Conservation (phyloP, 1,140 invertebrate species). For the Hyles vespertilio region DNA sequence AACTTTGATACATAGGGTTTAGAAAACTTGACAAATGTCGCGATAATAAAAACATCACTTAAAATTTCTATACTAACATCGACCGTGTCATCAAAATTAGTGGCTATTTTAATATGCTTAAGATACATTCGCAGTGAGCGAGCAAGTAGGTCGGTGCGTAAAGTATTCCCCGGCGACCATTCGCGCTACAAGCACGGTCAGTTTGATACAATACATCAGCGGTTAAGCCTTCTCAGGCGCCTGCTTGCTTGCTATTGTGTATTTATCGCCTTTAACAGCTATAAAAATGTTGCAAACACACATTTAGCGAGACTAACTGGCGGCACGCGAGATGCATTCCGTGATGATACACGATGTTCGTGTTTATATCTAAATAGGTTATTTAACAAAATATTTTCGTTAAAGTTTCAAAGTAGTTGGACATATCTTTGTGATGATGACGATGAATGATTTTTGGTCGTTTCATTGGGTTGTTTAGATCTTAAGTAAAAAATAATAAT, state of each 20-base stretch:
- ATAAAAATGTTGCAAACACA: conserved; percentile 40
- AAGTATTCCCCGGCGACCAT: conserved; percentile 12
- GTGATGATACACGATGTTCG: conserved; percentile 14
- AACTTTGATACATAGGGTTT: too few relatives aligned
- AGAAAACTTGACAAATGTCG: too few relatives aligned
- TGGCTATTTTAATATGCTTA: neutral
- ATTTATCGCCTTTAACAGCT: conserved; percentile 35
- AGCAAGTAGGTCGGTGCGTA: neutral
- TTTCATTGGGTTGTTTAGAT: too few relatives aligned
- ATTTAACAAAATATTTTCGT: too few relatives aligned
- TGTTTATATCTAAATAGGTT: too few relatives aligned
- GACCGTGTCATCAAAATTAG: too few relatives aligned
- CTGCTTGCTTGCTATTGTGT: conserved; percentile 10
- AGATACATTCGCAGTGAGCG: neutral
- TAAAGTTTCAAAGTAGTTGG: too few relatives aligned
- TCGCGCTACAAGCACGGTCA: conserved; percentile 18
- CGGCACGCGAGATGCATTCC: conserved; percentile 27
- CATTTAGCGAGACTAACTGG: conserved; percentile 37
- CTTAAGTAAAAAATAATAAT: too few relatives aligned
- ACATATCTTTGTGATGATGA: too few relatives aligned
- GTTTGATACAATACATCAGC: conserved; percentile 26
- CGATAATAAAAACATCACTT: too few relatives aligned
- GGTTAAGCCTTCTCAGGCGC: conserved; percentile 21
- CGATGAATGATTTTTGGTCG: too few relatives aligned
- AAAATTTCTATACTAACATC: too few relatives aligned